Evolutionary conservation across 2,797 vertebrate species (phyloP).

Genomic region (Alfaro cultratus): DNA sequence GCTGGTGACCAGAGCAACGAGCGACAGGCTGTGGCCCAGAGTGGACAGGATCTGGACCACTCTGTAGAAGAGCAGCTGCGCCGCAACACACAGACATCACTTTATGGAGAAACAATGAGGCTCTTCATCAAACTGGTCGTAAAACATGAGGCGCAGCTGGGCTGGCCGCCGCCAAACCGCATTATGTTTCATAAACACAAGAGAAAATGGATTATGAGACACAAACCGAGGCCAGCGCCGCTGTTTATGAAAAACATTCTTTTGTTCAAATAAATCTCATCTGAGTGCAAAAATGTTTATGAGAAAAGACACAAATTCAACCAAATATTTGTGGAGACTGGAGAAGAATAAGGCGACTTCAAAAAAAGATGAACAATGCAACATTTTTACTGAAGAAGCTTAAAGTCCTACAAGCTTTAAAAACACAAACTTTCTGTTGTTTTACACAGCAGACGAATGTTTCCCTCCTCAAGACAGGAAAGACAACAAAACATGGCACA

Average conservation of each 20-base stretch:
- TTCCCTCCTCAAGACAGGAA: neutral
- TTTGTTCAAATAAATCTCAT: neutral
- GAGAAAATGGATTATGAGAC: neutral
- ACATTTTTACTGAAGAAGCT: neutral
- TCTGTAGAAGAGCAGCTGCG: slow-evolving; percentile 86
- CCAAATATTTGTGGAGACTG: neutral
- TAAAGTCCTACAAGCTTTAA: no score
- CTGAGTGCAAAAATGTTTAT: neutral
- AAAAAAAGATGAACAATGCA: neutral
- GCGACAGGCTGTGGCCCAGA: slow-evolving; percentile 90
- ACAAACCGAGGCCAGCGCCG: neutral
- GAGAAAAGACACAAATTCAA: neutral
- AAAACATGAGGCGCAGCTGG: slow-evolving; percentile 16
- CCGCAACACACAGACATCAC: slow-evolving; percentile 24
- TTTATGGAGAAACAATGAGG: neutral
- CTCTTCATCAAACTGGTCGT: neutral
- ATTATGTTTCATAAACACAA: slow-evolving; percentile 1
- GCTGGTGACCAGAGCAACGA: slow-evolving; percentile 89
- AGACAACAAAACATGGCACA: neutral
- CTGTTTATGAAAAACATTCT: neutral
- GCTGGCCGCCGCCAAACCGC: neutral
- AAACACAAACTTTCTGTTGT: neutral
- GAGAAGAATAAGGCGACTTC: neutral
- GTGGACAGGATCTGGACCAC: slow-evolving; percentile 89
- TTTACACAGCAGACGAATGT: neutral